Evolutionary conservation across 2,113 vertebrate genomes (phyloP).

Genomic region (Tachysurus fulvidraco): DNA sequence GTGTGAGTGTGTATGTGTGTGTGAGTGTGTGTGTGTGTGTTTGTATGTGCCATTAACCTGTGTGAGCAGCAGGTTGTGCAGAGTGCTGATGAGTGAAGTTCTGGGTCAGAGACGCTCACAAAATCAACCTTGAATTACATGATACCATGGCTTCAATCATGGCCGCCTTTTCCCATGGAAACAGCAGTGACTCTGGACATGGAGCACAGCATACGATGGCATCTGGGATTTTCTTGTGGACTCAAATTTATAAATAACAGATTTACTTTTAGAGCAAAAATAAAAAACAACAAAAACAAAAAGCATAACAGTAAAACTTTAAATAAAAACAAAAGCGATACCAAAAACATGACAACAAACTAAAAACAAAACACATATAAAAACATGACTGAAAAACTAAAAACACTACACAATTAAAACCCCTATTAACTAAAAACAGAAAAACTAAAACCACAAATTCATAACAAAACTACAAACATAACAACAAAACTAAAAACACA

Average conservation of each 20-base stretch:
- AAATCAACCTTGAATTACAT: slow-evolving; percentile 51
- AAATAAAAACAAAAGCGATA: background rate
- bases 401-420: background rate
- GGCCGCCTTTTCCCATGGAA: slow-evolving; percentile 3
- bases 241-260: background rate
- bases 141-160: slow-evolving; percentile 33
- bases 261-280: background rate
- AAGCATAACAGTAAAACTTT: background rate
- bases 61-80: slow-evolving; percentile 33
- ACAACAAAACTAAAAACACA: background rate
- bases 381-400: background rate
- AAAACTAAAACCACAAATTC: background rate
- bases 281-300: background rate
- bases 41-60: slow-evolving; percentile 59
- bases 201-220: background rate
- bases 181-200: slow-evolving; percentile 17
- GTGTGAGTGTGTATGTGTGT: slow-evolving; percentile 15
- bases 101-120: slow-evolving; percentile 50
- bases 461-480: background rate
- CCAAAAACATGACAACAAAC: background rate
- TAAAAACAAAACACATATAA: background rate
- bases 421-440: background rate
- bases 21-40: too few relatives aligned
- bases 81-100: slow-evolving; percentile 51
- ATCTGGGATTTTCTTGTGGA: background rate